phyloP scores from a whole-genome alignment of 2,888 invertebrate genomes.

The Hyalella azteca region DNA sequence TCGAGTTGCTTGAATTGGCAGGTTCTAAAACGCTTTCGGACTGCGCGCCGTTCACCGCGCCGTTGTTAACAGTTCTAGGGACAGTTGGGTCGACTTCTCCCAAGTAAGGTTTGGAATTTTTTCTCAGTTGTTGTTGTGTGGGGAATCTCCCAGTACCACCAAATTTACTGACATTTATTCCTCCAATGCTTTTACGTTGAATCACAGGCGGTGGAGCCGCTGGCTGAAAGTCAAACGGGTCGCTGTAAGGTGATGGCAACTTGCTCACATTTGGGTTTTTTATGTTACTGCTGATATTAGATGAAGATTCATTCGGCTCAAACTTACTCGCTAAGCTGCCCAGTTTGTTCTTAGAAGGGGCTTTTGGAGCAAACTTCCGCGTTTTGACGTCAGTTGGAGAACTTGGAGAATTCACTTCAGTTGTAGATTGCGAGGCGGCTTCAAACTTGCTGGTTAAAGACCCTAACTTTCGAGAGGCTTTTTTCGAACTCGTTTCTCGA shows the following conservation, averaged over 20 bases:
- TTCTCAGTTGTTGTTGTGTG: not conserved
- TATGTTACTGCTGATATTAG: too few species aligned
- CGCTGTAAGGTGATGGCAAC: slow-evolving; percentile 4
- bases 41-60: too few species aligned
- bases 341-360: not conserved
- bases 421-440: not conserved
- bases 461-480: not conserved
- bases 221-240: slow-evolving; percentile 29
- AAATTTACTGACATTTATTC: slow-evolving; percentile 51
- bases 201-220: slow-evolving; percentile 25
- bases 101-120: slow-evolving; percentile 2
- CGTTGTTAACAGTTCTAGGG: too few species aligned
- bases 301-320: not conserved
- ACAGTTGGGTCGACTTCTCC: slow-evolving; percentile 18
- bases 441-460: slow-evolving; percentile 40
- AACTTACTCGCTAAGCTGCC: slow-evolving; percentile 18
- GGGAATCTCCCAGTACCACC: slow-evolving; percentile 41
- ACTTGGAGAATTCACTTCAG: not conserved
- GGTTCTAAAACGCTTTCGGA: too few species aligned
- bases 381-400: slow-evolving; percentile 33
- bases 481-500: not conserved
- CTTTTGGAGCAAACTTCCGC: not conserved
- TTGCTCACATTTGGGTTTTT: not conserved
- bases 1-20: too few species aligned
- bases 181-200: slow-evolving; percentile 43